Percentiles rank a stretch among this genome's conserved stretches.
Conservation (phyloP, 2,797 vertebrate species). For the Allobates femoralis region DNA sequence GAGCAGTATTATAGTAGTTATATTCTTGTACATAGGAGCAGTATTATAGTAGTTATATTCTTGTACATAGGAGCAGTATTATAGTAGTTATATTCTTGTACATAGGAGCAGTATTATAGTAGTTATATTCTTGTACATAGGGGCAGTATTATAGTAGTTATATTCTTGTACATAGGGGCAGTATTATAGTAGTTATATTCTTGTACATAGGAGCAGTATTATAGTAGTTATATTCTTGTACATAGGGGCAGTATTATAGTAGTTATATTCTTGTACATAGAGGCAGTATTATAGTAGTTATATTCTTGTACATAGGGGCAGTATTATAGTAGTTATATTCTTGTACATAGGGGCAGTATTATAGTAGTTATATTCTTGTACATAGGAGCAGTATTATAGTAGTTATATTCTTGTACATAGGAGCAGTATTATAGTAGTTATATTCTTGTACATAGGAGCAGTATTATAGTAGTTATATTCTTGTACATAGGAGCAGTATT, state of each 20-base stretch:
- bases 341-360: too few relatives aligned
- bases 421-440: background rate
- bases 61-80: background rate
- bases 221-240: conserved; percentile 2
- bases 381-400: background rate
- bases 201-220: conserved; percentile 5
- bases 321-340: conserved; percentile 6
- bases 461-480: conserved; percentile 8
- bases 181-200: conserved; percentile 17
- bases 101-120: background rate
- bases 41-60: conserved; percentile 8
- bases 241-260: conserved; percentile 11
- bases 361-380: conserved; percentile 5
- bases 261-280: too few relatives aligned
- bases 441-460: background rate
- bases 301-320: background rate
- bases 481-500: background rate
- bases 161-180: too few relatives aligned
- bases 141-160: too few relatives aligned
- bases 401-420: conserved; percentile 1
- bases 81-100: background rate
- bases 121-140: too few relatives aligned
- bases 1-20: background rate
- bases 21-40: background rate
- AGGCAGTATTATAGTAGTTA: conserved; percentile 8